A percentile compares a stretch with the other conserved stretches of the same genome.
Conservation (phyloP, 2,113 vertebrate species). For the Cinclus mexicanus region DNA sequence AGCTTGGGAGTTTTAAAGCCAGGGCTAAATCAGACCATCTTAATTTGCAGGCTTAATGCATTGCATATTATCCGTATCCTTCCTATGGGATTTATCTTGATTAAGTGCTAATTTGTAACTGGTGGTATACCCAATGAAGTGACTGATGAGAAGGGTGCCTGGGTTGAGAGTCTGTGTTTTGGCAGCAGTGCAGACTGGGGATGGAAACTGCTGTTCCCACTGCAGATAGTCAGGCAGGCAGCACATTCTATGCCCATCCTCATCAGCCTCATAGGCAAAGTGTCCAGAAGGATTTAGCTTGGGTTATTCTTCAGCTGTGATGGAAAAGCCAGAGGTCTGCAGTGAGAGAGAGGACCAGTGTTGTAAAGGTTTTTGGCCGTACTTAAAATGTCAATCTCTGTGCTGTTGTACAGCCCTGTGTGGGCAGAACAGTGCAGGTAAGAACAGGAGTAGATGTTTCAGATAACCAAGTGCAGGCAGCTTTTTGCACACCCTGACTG, state of each 20-base stretch:
- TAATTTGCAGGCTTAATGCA: conserved; percentile 63
- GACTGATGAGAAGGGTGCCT: conserved; percentile 61
- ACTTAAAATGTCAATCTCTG: not conserved
- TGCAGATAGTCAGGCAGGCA: not conserved
- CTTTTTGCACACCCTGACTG: rapidly evolving
- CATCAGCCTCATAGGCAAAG: not conserved
- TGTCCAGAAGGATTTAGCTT: not conserved
- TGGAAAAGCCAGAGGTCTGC: not conserved
- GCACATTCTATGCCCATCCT: not conserved
- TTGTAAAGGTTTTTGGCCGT: rapidly evolving
- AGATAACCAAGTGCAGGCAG: not conserved
- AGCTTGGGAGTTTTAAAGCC: conserved; percentile 53
- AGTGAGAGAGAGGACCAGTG: not conserved
- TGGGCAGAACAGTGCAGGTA: not conserved
- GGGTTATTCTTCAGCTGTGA: not conserved
- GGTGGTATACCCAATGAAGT: conserved; percentile 55
- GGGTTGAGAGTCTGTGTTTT: conserved; percentile 26
- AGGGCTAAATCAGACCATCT: conserved; percentile 61
- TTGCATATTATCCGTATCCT: conserved; percentile 65
- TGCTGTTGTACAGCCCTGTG: not conserved
- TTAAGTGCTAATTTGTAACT: conserved; percentile 69
- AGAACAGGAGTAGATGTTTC: rapidly evolving
- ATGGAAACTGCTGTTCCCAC: not conserved
- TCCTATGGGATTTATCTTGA: conserved; percentile 70
- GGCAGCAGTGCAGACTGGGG: not conserved